These are phyloP conservation scores for Platycnemis pennipes DNA, from an alignment of 2,888 invertebrate species.

Conservation along the genomic window DNA sequence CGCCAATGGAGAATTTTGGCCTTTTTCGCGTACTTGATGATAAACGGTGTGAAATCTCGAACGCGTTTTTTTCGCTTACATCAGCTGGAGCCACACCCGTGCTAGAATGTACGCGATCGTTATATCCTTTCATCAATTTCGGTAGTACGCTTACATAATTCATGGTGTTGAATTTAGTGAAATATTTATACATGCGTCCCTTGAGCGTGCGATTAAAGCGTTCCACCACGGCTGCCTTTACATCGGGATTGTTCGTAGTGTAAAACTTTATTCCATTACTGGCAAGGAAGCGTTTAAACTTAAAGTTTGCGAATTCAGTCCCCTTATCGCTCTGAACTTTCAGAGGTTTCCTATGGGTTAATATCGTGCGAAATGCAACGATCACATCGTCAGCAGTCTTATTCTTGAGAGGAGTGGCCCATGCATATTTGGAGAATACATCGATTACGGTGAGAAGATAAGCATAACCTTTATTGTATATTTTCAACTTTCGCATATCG, in stretches of 20 bases:
- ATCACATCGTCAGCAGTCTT: neutral
- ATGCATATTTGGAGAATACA: slow-evolving; percentile 44
- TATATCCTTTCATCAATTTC: slow-evolving; percentile 73
- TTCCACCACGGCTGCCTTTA: slow-evolving; percentile 75
- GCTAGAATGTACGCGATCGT: slow-evolving; percentile 72
- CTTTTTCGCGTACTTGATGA: neutral
- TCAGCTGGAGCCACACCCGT: slow-evolving; percentile 53
- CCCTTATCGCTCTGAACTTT: slow-evolving; percentile 16
- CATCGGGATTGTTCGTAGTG: slow-evolving; percentile 74
- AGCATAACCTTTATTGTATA: neutral
- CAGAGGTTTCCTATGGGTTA: neutral
- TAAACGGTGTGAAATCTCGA: neutral
- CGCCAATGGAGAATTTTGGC: slow-evolving; percentile 66
- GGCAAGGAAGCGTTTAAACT: slow-evolving; percentile 36
- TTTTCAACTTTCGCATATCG: slow-evolving; percentile 37
- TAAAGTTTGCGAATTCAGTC: slow-evolving; percentile 69
- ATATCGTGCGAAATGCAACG: neutral
- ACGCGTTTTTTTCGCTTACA: slow-evolving; percentile 65
- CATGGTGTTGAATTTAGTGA: slow-evolving; percentile 72
- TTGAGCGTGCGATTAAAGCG: slow-evolving; percentile 75
- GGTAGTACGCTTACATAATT: slow-evolving; percentile 74
- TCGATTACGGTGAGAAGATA: slow-evolving; percentile 47
- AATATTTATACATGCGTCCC: slow-evolving; percentile 73
- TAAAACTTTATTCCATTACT: slow-evolving; percentile 72
- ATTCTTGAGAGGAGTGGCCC: neutral